A percentile compares a stretch with the other conserved stretches of the same genome.
Conservation (phyloP, 2,797 vertebrate species). For the Loriculus beryllinus region DNA sequence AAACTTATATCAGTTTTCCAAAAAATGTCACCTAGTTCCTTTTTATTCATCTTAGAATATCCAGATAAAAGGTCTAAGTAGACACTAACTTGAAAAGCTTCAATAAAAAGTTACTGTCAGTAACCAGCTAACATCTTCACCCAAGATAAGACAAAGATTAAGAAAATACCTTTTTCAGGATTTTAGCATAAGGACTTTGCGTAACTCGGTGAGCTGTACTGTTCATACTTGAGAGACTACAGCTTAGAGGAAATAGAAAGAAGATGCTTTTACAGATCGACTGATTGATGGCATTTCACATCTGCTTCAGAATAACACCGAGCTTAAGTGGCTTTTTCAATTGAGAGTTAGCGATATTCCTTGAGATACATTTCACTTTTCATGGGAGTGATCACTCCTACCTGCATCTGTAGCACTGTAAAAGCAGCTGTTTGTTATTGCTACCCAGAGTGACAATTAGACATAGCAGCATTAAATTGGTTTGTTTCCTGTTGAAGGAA, state of each 20-base stretch:
- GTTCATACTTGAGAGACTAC: neutral
- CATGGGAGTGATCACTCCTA: neutral
- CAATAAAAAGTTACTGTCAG: neutral
- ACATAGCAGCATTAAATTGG: neutral
- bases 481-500: neutral
- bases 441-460: neutral
- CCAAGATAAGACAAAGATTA: neutral
- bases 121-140: neutral
- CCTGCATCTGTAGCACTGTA: neutral
- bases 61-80: neutral
- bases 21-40: constrained; percentile 1
- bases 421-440: neutral
- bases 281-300: neutral
- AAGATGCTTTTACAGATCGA: neutral
- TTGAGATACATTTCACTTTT: constrained; percentile 7
- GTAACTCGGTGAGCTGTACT: neutral
- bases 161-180: neutral
- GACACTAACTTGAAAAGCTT: neutral
- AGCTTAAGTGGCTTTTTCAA: neutral
- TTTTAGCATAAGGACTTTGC: neutral
- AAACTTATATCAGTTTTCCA: neutral
- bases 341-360: neutral
- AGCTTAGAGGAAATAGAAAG: neutral
- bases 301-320: neutral
- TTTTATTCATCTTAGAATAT: neutral